phyloP scores from a whole-genome alignment of 1,140 invertebrate species.

The Heliothis subflexa region DNA sequence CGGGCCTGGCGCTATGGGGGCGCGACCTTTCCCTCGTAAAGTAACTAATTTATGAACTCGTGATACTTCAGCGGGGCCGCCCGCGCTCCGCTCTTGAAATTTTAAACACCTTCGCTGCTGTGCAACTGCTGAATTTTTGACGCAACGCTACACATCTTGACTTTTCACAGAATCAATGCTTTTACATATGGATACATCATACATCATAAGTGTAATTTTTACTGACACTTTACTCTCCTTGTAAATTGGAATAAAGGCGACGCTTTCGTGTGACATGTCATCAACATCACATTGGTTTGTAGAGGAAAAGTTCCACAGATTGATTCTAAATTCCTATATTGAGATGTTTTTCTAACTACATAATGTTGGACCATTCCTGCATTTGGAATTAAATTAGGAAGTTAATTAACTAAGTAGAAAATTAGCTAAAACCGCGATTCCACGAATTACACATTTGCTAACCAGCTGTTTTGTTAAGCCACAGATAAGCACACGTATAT shows the following conservation, averaged over 20 bases:
- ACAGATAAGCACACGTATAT: background rate
- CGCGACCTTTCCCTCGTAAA: constrained; percentile 77
- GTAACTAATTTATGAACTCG: constrained; percentile 81
- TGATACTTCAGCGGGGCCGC: constrained; percentile 69
- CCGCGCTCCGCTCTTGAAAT: constrained; percentile 71
- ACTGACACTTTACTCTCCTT: background rate
- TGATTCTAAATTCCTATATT: no score
- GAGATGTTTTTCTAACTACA: no score
- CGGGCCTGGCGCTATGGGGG: constrained; percentile 62
- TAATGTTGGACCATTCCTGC: no score
- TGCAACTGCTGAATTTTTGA: constrained; percentile 65
- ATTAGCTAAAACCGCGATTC: constrained; percentile 1
- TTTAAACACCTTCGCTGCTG: constrained; percentile 68
- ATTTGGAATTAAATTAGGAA: background rate
- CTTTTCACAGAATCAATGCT: constrained; percentile 54
- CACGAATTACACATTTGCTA: background rate
- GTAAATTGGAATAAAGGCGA: background rate
- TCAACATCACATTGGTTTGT: background rate
- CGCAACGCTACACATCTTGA: constrained; percentile 61
- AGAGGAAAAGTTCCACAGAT: no score
- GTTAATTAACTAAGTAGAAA: background rate
- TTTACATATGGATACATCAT: constrained; percentile 31
- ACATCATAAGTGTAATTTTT: constrained; percentile 4
- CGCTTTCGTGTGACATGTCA: background rate
- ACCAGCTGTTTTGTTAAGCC: constrained; percentile 1